Evolutionary conservation across 2,888 invertebrate species (phyloP).

Genomic region (Oligia strigilis): DNA sequence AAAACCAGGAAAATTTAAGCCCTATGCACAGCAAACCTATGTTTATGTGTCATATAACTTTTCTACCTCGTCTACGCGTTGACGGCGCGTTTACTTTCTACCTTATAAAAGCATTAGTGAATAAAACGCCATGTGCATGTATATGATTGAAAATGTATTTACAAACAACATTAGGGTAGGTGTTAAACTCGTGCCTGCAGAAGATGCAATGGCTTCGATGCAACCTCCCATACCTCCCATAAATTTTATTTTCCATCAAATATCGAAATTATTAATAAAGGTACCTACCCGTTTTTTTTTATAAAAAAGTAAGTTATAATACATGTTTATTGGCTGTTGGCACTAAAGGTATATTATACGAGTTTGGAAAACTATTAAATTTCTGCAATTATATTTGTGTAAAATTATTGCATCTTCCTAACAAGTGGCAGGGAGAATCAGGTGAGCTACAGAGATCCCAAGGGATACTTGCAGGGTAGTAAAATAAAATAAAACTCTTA

Average conservation of each 20-base stretch:
- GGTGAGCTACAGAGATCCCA: conserved; percentile 60
- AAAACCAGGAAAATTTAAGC: not conserved
- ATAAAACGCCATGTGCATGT: not conserved
- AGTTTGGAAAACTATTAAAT: not conserved
- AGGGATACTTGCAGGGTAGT: conserved; percentile 24
- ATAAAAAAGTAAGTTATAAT: not conserved
- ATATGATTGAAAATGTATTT: not conserved
- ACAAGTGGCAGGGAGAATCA: conserved; percentile 62
- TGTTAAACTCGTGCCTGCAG: not conserved
- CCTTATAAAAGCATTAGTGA: not conserved
- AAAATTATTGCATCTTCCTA: conserved; percentile 62
- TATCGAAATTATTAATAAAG: not conserved
- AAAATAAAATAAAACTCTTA: conserved; percentile 19
- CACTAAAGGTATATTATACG: not conserved
- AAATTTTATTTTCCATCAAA: not conserved
- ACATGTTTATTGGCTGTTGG: not conserved
- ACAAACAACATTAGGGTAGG: not conserved
- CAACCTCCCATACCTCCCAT: not conserved
- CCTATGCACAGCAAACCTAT: not conserved
- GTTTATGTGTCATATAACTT: not conserved
- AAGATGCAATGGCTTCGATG: conserved; percentile 14
- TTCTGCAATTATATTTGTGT: conserved; percentile 39
- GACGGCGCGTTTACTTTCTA: too few species aligned
- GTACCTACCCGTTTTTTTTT: not conserved
- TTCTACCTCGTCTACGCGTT: too few species aligned